Base-by-base conservation (phyloP, 2,113 vertebrate genomes). In the Tyto alba region DNA sequence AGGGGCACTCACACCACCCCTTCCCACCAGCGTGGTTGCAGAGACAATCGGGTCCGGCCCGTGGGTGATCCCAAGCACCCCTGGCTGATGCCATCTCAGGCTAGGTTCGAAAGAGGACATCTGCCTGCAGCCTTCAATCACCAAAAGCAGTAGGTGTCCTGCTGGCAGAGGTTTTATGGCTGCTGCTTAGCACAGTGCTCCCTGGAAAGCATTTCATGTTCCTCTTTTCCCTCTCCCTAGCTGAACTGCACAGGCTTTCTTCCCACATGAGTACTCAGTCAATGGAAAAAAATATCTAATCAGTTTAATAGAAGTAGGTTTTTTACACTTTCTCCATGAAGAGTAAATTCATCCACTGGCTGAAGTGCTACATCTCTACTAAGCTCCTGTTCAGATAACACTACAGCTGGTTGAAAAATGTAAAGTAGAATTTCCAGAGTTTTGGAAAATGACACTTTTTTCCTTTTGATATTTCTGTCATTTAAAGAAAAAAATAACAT, bases 61-160 rank as follows among this genome's bases (percentile, higher is more conserved):
- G 6, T 27, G 50, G 50, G 41, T 53, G 76, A 92, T 95, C 84
- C 59, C 80, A 23, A 29, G 73, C 56, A 81, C 32, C 59, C 72
- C 52, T 40, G 73, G 69, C 2, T 91, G 89, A 55, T 89, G 60
- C 73, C 40, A 13, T 77, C 86, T 81, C 89, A 64, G 56, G 84
- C 56, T 84, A 55, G 60, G 83, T 87, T 93, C 72, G 77, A 83
- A 56, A 84, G 64, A 74, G 89, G 93, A 80, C 3, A 12, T 86
- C 64, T 84, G 32, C 84, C 68, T 75, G 84, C 86, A 76, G 74
- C 74, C 69, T 91, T 86, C 87, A 87, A 89, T 96, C 93, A 87
- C 76, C 5, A 2, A 89, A 77, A 95, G 66, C 85, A 75, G 77
- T 80, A 74, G 63, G 73, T 64, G 87, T 89, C 80, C 84, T 64